Percentiles rank a stretch among this genome's conserved stretches.
Evolutionary conservation across 1,140 invertebrate species (phyloP).

Genomic region (Leptinotarsa undecemlineata): DNA sequence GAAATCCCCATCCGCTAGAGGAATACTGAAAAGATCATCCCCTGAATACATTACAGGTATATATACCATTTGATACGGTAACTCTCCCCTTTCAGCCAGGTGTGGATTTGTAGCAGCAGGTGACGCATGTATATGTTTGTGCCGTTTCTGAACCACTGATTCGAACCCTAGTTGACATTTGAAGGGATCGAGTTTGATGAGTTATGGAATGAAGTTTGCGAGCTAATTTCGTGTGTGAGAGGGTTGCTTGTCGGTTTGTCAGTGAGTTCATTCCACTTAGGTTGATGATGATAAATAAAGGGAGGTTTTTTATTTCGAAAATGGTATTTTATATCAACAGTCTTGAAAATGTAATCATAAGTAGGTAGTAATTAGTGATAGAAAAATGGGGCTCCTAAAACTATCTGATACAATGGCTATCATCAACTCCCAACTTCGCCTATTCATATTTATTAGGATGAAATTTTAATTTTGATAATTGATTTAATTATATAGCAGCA

Average conservation of each 20-base stretch:
- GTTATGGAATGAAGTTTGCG: neutral
- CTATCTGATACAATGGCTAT: too few species aligned
- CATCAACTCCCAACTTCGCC: too few species aligned
- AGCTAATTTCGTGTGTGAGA: neutral
- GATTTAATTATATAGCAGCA: too few species aligned
- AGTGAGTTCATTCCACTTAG: too few species aligned
- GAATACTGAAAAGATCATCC: slow-evolving; percentile 6
- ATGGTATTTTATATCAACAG: too few species aligned
- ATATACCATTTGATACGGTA: neutral
- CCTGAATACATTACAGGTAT: slow-evolving; percentile 5
- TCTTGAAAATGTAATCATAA: too few species aligned
- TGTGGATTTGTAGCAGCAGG: neutral
- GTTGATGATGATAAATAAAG: too few species aligned
- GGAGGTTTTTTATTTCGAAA: too few species aligned
- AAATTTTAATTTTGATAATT: too few species aligned
- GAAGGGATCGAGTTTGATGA: slow-evolving; percentile 7
- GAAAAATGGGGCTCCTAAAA: too few species aligned
- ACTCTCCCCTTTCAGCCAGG: slow-evolving; percentile 2
- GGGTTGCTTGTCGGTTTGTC: neutral
- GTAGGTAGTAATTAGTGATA: too few species aligned
- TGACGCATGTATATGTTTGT: slow-evolving; percentile 8
- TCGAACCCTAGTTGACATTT: slow-evolving; percentile 5
- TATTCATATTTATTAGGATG: too few species aligned
- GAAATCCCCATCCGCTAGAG: neutral
- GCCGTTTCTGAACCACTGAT: neutral